These are phyloP conservation scores for Belonocnema kinseyi DNA, from an alignment of 1,140 invertebrate genomes.

Conservation along the genomic window DNA sequence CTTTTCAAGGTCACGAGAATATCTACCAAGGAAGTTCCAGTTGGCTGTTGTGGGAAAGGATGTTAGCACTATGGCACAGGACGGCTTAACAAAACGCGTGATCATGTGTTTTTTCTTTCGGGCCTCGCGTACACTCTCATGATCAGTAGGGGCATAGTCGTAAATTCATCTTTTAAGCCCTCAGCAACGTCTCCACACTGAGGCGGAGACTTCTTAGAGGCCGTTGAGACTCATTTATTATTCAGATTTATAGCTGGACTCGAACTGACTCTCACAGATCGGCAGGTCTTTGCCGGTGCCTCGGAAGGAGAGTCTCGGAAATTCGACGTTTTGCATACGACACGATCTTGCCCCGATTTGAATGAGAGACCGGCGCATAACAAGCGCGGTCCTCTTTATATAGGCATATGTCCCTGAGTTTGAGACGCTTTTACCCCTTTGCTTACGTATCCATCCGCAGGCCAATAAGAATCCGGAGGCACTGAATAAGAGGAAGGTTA, in stretches of 20 bases:
- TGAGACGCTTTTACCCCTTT: conserved; percentile 51
- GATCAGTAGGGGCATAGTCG: conserved; percentile 42
- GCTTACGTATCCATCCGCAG: conserved; percentile 34
- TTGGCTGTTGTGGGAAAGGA: background rate
- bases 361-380: conserved; percentile 69
- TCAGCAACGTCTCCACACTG: conserved; percentile 54
- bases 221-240: conserved; percentile 76
- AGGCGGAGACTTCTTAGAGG: conserved; percentile 75
- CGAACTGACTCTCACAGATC: conserved; percentile 74
- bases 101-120: conserved; percentile 49
- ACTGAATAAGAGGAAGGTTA: conserved; percentile 14
- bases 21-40: background rate
- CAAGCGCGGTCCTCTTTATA: conserved; percentile 66
- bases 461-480: conserved; percentile 52
- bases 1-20: background rate
- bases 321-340: conserved; percentile 77
- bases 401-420: conserved; percentile 56
- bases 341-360: conserved; percentile 72
- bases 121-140: conserved; percentile 47
- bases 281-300: conserved; percentile 70
- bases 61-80: conserved; percentile 6
- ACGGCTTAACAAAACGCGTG: conserved; percentile 25
- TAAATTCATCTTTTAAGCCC: conserved; percentile 56
- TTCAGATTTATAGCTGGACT: conserved; percentile 76
- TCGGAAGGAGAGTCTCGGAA: conserved; percentile 57